Evolutionary conservation across 2,888 invertebrate species (phyloP), one percentile per base, ranked within the genome.

Genomic region (Xestia rhomboidea): DNA sequence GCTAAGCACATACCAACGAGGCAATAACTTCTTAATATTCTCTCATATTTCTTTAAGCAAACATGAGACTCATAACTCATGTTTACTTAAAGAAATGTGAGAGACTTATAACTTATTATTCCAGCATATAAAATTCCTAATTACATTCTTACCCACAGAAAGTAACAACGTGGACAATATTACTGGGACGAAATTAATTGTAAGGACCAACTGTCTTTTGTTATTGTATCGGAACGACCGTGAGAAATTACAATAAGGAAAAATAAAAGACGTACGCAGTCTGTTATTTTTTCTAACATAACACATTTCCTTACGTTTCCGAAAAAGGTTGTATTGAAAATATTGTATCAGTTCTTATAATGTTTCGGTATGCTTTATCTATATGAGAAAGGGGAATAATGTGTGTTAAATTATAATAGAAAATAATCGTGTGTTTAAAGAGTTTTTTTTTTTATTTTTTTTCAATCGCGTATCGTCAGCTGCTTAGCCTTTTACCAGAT

Each of bases 181-280:
- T 66, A 60, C 51, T 66, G 38, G 44, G 51, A 46, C 34, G 49
- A 60, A 79, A 84, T 68, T 84, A 79, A 83, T 69, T 64, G 18
- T 44, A 62, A 7, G 30, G 21, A 68, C 49, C 71, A 64, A 68
- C 57, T 57, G 72, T 68, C 68, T 38, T 60, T 60, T 81, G 68
- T 81, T 81, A 68, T 81, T 79, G 5, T 51, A 70, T 62, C 24
- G 13, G 38, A 64, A 49, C 21, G 49, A 15, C 38, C 67, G 34
- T 27, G 5, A 10, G 62, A 79, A 7, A 49, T 57, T 60, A 60
- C 38, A 51, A 70, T 67, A 62, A 71, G 79, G 44, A 79, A 79
- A 71, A 68, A 44, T 18, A 30, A 57, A 7, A 83, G 24, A 21
- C 13, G 38, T 49, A 54, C 41, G 38, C 64, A 57, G 27, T 57